These are phyloP conservation scores for Falcunculus frontatus DNA, from an alignment of 2,113 vertebrate genomes.

Conservation along the genomic window DNA sequence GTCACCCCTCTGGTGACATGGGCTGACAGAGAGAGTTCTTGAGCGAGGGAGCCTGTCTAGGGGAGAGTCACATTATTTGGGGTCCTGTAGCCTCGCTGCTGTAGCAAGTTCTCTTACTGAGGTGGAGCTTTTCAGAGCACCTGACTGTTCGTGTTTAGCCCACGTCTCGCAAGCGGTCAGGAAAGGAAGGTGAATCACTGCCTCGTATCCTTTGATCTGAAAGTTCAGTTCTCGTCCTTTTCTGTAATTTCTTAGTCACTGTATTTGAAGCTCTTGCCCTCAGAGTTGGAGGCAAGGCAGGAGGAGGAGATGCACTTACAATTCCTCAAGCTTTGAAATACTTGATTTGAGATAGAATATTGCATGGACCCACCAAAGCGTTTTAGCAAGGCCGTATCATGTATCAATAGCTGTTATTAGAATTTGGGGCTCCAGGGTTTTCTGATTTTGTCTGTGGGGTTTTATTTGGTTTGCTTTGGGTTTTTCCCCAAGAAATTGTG, in stretches of 20 bases:
- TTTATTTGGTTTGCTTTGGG: not conserved
- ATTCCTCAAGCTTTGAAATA: not conserved
- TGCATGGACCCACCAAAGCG: not conserved
- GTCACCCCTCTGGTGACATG: not conserved
- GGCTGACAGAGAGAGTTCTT: not conserved
- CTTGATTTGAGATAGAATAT: not conserved
- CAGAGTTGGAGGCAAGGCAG: not conserved
- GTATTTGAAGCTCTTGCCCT: not conserved
- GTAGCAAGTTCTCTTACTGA: not conserved
- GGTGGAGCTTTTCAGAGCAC: not conserved
- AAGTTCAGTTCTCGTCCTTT: not conserved
- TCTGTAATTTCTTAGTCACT: not conserved
- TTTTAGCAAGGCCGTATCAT: accelerated
- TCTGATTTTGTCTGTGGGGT: not conserved
- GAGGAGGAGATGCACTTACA: not conserved
- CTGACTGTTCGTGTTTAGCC: not conserved
- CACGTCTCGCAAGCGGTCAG: not conserved
- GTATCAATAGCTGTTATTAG: not conserved
- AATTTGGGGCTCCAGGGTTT: not conserved
- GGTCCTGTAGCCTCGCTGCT: not conserved
- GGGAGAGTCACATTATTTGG: not conserved
- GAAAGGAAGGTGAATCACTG: not conserved
- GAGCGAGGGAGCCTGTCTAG: not conserved
- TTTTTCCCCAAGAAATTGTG: not conserved
- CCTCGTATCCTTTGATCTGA: slow-evolving; percentile 3